Evolutionary conservation across 2,113 vertebrate genomes (phyloP), one percentile per base, ranked within the genome.

Genomic region (Anoura caudifer): DNA sequence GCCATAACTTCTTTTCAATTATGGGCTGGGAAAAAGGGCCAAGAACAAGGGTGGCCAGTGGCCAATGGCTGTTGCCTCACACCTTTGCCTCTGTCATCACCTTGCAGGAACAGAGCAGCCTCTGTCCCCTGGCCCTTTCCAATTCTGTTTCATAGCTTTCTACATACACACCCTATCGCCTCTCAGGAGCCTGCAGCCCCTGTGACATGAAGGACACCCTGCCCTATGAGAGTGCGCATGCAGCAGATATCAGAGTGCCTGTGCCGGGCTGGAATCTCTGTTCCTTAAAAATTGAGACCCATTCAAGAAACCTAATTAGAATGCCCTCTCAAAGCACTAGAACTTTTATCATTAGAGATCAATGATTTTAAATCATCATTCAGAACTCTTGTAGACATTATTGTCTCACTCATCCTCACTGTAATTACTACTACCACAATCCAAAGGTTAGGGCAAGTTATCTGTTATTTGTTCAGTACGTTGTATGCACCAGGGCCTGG

Each of bases 401-500:
- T 8, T 5, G 20, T 33, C 81, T 26, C 33, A 13, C 38, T 45
- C 45, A 1, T 7, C 41, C 33, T n/a, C 45, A 11, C 6, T 15
- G 7, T 33, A 13, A 10, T 36, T n/a, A 7, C 85, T 31, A 69
- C 28, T 33, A 9, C 31, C 15, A 2, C 4, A n/a, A 0, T 15
- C 33, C 54, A 4, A 22, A 16, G 16, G 26, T 16, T 1, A 5
- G 85, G 28, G 36, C 13, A 0, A 5, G 3, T 16, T 11, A 3
- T 4, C 79, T 17, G 31, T 26, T 45, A 20, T 31, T 41, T 26
- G 3, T 15, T 56, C 33, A 0, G 10, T 3, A 0, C 38, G 0
- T 28, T 2, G 1, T 36, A 5, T 2, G 52, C 63, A 20, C 45
- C 12, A 2, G 33, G 52, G 24, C 26, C 61, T 14, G 61, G n/a